Evolutionary conservation across 1,140 invertebrate species (phyloP).

Genomic region (Chironomus striatipennis): DNA sequence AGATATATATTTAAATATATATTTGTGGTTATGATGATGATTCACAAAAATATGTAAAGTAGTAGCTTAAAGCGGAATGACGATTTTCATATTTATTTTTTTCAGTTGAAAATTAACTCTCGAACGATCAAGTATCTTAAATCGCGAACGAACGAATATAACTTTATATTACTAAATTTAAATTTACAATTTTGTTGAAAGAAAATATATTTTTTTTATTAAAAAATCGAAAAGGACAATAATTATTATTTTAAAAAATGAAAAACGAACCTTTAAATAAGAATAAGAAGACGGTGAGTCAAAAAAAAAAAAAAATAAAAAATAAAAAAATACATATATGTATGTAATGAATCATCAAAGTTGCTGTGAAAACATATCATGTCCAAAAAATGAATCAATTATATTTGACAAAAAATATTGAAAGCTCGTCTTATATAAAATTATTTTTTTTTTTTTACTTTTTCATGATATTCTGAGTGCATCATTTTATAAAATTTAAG

Average conservation of each 20-base stretch:
- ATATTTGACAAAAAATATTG: background rate
- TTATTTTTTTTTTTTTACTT: background rate
- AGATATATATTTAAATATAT: background rate
- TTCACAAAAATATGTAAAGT: conserved; percentile 10
- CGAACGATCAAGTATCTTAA: conserved; percentile 10
- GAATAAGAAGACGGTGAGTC: background rate
- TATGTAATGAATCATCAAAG: background rate
- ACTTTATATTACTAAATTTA: background rate
- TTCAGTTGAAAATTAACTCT: background rate
- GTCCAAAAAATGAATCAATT: background rate
- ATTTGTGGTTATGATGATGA: background rate
- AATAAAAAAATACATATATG: too few species aligned
- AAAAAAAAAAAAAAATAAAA: too few species aligned
- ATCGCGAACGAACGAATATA: conserved; percentile 16
- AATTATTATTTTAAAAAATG: background rate
- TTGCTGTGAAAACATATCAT: background rate
- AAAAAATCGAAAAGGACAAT: background rate
- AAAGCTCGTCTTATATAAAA: background rate
- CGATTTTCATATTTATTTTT: background rate
- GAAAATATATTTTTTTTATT: background rate
- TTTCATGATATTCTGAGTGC: background rate
- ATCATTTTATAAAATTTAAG: background rate
- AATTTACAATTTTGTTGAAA: background rate
- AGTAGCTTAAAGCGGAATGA: background rate
- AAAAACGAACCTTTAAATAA: background rate